Percentiles rank a stretch among this genome's conserved stretches.
phyloP scores from a whole-genome alignment of 92 coral and sea anemone genomes.

The Anthopleura xanthogrammica region DNA sequence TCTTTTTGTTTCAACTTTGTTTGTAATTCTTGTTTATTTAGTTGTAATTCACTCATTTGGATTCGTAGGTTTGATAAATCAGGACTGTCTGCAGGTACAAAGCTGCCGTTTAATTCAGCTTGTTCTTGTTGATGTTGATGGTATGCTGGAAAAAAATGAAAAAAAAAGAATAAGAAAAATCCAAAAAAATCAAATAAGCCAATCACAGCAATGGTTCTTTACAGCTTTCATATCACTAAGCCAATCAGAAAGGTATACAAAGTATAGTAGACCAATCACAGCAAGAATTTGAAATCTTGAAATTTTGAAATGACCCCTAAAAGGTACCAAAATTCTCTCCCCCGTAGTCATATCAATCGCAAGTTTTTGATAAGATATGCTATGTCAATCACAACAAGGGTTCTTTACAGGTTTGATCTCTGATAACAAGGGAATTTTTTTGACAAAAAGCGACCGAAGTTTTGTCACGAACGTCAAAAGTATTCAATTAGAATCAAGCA shows the following conservation, averaged over 20 bases:
- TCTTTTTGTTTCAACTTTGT: conserved; percentile 60
- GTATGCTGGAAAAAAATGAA: conserved; percentile 20
- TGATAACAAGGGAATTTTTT: no score
- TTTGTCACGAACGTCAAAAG: no score
- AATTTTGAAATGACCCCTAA: no score
- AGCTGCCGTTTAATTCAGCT: conserved; percentile 33
- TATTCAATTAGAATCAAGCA: no score
- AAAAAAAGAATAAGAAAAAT: background rate
- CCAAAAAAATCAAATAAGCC: background rate
- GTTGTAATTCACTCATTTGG: conserved; percentile 57
- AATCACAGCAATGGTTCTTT: background rate
- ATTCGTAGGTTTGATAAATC: conserved; percentile 47
- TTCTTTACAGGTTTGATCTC: no score
- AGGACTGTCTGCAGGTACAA: conserved; percentile 27
- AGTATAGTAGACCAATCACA: background rate
- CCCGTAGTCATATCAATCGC: no score
- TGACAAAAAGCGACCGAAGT: no score
- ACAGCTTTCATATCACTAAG: background rate
- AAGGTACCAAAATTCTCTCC: no score
- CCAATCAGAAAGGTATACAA: background rate
- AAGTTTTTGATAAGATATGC: no score
- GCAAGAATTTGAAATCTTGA: background rate
- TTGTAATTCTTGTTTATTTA: conserved; percentile 45
- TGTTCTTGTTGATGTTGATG: conserved; percentile 16
- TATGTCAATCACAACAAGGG: no score